A percentile compares a stretch with the other conserved stretches of the same genome.
These are phyloP conservation scores for Chloroceryle inda DNA, from an alignment of 2,797 vertebrate genomes.

Conservation along the genomic window DNA sequence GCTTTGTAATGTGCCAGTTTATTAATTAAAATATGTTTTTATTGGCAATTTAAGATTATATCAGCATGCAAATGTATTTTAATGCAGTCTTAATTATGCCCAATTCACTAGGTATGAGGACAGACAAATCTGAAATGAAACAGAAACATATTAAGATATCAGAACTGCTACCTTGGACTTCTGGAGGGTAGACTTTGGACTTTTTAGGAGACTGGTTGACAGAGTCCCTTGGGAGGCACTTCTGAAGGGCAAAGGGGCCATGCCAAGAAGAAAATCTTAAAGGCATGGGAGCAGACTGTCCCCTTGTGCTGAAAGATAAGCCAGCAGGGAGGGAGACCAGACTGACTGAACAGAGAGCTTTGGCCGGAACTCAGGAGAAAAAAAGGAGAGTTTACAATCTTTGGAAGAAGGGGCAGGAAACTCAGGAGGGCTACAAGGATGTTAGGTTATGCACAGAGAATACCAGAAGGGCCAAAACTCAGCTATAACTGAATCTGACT, in stretches of 20 bases:
- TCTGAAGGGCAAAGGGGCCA: background rate
- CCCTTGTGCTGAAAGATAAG: background rate
- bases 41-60: constrained; percentile 31
- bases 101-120: background rate
- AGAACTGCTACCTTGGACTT: background rate
- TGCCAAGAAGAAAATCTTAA: background rate
- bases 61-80: constrained; percentile 28
- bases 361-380: background rate
- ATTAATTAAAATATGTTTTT: constrained; percentile 56
- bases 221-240: background rate
- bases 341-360: background rate
- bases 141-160: background rate
- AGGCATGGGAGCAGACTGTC: background rate
- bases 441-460: background rate
- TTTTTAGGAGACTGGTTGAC: background rate
- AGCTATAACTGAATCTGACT: background rate
- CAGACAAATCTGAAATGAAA: background rate
- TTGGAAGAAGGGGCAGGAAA: background rate
- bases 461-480: background rate
- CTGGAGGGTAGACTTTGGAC: background rate
- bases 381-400: background rate
- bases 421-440: background rate
- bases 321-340: fast-evolving
- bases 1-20: constrained; percentile 37
- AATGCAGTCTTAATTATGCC: background rate